Conservation (phyloP, 1,140 invertebrate species). For the Papilio dardanus region DNA sequence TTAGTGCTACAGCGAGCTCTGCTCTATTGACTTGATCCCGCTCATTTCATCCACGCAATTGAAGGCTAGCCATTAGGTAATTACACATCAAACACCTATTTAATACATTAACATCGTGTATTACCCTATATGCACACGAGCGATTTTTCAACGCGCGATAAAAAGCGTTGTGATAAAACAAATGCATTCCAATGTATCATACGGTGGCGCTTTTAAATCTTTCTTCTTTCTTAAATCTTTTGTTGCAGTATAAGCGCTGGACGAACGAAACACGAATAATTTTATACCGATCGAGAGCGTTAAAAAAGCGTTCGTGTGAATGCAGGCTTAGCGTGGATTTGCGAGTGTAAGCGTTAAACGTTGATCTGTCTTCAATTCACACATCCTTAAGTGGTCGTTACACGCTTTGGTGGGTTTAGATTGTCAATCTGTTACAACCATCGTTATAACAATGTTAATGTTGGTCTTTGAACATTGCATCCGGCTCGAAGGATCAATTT, state of each 20-base stretch:
- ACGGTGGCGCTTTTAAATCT: too few relatives aligned
- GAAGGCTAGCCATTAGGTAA: constrained; percentile 31
- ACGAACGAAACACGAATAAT: too few relatives aligned
- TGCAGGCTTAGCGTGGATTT: too few relatives aligned
- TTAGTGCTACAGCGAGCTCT: constrained; percentile 18
- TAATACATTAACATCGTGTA: constrained; percentile 34
- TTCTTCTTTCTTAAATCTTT: too few relatives aligned
- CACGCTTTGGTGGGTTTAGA: constrained; percentile 2
- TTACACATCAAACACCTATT: constrained; percentile 23
- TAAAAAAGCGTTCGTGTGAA: too few relatives aligned
- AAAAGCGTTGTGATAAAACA: too few relatives aligned
- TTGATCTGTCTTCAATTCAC: constrained; percentile 23
- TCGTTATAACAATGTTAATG: background rate
- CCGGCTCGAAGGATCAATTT: background rate
- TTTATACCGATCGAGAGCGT: too few relatives aligned
- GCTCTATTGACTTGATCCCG: constrained; percentile 32
- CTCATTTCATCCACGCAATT: constrained; percentile 33
- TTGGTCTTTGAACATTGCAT: background rate
- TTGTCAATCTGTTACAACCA: background rate
- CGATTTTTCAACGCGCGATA: too few relatives aligned
- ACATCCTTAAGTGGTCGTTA: constrained; percentile 11
- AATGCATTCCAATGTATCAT: too few relatives aligned
- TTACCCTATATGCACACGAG: too few relatives aligned
- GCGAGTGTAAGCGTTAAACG: too few relatives aligned
- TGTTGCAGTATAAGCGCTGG: too few relatives aligned